Evolutionary conservation across 1,140 invertebrate species (phyloP).

Genomic region (Macrobrachium nipponense): DNA sequence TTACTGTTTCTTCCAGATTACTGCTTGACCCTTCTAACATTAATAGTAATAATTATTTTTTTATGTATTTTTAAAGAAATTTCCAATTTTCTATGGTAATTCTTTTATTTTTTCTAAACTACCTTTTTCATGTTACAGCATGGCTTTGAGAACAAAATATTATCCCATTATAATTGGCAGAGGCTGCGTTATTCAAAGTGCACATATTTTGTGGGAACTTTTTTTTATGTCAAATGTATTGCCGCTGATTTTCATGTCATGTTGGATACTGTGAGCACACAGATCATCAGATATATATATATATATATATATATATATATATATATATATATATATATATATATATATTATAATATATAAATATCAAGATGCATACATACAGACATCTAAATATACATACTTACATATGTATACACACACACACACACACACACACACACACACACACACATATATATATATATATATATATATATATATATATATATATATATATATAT

Average conservation of each 20-base stretch:
- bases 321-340: constrained; percentile 1
- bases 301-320: constrained; percentile 5
- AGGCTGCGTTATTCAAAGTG: no score
- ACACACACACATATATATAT: constrained; percentile 14
- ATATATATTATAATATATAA: background rate
- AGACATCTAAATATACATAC: background rate
- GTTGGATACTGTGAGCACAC: background rate
- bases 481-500: constrained; percentile 26
- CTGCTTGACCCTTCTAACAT: no score
- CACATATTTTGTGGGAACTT: background rate
- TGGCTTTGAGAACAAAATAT: no score
- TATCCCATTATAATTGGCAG: no score
- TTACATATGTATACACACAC: background rate
- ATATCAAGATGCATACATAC: constrained; percentile 7
- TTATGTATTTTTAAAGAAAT: no score
- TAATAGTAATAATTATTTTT: no score
- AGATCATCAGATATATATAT: background rate
- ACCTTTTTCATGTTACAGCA: no score
- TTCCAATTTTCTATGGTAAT: no score
- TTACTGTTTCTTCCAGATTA: no score
- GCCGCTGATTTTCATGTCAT: background rate
- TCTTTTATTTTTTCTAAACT: no score
- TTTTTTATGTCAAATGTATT: no score
- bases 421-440: background rate
- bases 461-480: constrained; percentile 19